A percentile compares a stretch with the other conserved stretches of the same genome.
phyloP scores from a whole-genome alignment of 1,140 invertebrate species.

The Drosophila mayri region DNA sequence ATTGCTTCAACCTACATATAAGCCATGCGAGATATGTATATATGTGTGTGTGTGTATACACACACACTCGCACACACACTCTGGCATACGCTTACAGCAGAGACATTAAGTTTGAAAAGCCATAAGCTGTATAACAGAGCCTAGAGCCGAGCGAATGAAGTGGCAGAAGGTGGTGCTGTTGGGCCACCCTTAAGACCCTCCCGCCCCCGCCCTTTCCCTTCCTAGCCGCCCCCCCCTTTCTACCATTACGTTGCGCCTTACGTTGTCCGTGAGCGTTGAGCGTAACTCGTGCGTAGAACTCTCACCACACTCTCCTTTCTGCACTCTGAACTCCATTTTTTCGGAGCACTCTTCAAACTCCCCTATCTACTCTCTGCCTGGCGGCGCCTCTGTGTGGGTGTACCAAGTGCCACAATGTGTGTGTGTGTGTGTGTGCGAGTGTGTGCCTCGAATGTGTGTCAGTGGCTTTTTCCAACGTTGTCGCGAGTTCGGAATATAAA shows the following conservation, averaged over 20 bases:
- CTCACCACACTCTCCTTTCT: conserved; percentile 33
- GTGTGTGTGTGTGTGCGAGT: conserved; percentile 24
- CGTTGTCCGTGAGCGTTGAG: conserved; percentile 48
- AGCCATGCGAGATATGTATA: conserved; percentile 66
- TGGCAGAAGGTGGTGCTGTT: conserved; percentile 29
- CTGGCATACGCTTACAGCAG: conserved; percentile 32
- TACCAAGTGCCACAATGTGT: not conserved
- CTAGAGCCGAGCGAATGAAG: conserved; percentile 51
- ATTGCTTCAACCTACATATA: conserved; percentile 84
- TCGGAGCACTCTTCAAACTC: conserved; percentile 54
- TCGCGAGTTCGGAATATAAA: conserved; percentile 45
- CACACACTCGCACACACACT: conserved; percentile 26
- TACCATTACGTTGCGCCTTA: conserved; percentile 49
- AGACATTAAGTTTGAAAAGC: conserved; percentile 75
- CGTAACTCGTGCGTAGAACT: conserved; percentile 55
- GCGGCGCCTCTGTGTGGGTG: conserved; percentile 20
- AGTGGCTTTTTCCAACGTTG: conserved; percentile 54
- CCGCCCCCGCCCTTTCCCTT: too few species aligned
- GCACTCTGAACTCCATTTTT: conserved; percentile 37
- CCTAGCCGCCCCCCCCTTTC: conserved; percentile 31
- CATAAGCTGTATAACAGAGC: conserved; percentile 73
- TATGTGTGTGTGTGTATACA: not conserved
- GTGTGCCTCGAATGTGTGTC: conserved; percentile 73
- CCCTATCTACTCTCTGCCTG: conserved; percentile 31
- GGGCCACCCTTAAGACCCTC: conserved; percentile 14